phyloP scores from a whole-genome alignment of 2,888 invertebrate genomes.

The Andrena flavipes region DNA sequence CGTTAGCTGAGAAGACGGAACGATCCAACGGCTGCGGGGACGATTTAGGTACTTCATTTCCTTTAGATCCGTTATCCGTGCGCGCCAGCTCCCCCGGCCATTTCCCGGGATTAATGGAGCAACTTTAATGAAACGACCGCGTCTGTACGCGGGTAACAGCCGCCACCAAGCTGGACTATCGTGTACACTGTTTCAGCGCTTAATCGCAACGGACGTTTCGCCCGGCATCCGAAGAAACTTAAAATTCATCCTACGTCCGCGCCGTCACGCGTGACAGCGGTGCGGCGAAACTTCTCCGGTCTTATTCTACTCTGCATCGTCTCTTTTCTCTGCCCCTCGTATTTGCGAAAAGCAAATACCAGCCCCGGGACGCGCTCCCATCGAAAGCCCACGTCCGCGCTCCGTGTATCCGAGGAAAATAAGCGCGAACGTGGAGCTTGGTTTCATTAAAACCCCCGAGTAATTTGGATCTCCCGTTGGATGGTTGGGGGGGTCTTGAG shows the following conservation, averaged over 20 bases:
- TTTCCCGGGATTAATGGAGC: conserved; percentile 51
- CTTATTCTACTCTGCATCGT: neutral
- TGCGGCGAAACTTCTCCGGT: neutral
- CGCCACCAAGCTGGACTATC: conserved; percentile 36
- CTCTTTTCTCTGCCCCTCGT: too few relatives aligned
- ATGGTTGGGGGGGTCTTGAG: neutral
- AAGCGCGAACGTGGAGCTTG: neutral
- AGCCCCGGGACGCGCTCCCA: too few relatives aligned
- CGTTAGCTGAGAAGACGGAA: conserved; percentile 14
- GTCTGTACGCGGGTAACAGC: neutral
- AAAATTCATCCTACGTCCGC: neutral
- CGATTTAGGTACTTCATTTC: conserved; percentile 41
- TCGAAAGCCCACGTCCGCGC: neutral
- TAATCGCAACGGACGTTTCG: neutral
- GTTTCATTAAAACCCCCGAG: neutral
- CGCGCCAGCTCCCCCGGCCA: conserved; percentile 20
- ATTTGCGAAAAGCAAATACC: too few relatives aligned
- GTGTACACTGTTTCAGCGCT: conserved; percentile 9
- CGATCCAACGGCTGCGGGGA: conserved; percentile 21
- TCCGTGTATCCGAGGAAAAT: neutral
- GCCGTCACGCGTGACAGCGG: neutral
- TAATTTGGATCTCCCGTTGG: neutral
- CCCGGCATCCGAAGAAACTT: neutral
- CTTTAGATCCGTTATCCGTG: conserved; percentile 22
- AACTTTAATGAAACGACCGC: conserved; percentile 51